phyloP scores from a whole-genome alignment of 2,797 vertebrate species.

The Vespertilio murinus region DNA sequence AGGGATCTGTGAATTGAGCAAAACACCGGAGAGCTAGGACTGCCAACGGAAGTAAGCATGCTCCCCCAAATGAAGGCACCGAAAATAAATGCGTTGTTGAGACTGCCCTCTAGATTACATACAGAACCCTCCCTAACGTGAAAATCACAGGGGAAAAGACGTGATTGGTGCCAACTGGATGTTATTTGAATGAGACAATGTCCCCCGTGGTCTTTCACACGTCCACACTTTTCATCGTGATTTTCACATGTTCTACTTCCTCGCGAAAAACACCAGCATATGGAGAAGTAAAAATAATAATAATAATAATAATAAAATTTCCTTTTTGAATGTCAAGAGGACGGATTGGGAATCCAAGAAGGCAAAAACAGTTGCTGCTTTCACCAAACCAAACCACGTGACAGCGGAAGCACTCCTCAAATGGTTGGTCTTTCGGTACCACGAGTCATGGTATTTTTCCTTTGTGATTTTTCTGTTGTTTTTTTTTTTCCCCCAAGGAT shows the following conservation, averaged over 20 bases:
- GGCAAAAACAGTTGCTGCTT: neutral
- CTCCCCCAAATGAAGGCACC: constrained; percentile 52
- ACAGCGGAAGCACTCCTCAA: neutral
- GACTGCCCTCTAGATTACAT: constrained; percentile 55
- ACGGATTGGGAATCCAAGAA: constrained; percentile 23
- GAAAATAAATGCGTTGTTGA: constrained; percentile 55
- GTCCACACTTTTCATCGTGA: constrained; percentile 28
- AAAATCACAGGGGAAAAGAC: constrained; percentile 23
- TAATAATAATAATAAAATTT: neutral
- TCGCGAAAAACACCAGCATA: constrained; percentile 21
- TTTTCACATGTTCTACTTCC: constrained; percentile 53
- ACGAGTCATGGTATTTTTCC: neutral
- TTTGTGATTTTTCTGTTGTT: neutral
- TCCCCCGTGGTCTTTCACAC: neutral
- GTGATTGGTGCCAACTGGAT: neutral
- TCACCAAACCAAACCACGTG: neutral
- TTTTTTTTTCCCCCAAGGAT: neutral
- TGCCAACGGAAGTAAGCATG: constrained; percentile 28
- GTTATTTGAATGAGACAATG: neutral
- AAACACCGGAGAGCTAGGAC: neutral
- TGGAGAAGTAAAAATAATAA: neutral
- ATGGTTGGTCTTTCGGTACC: neutral
- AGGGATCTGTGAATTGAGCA: neutral
- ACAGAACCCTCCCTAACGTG: constrained; percentile 56
- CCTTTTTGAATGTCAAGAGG: neutral